Conservation (phyloP, 2,113 vertebrate species). For the Gambusia holbrooki region DNA sequence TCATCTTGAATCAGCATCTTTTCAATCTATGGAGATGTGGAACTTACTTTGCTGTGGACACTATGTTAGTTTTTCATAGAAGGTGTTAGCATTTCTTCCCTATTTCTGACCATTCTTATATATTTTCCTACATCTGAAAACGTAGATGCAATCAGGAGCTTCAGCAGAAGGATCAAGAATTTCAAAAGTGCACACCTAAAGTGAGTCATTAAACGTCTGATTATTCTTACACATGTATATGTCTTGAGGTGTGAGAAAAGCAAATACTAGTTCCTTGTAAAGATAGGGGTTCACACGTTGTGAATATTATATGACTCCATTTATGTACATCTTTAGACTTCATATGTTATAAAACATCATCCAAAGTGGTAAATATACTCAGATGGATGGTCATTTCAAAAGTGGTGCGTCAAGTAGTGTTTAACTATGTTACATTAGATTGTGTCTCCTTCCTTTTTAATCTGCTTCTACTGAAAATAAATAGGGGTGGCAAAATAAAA, state of each 20-base stretch:
- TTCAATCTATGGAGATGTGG: too few species aligned
- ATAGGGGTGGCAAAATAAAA: background rate
- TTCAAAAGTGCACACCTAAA: too few species aligned
- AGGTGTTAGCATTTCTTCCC: background rate
- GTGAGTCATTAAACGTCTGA: background rate
- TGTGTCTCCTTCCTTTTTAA: background rate
- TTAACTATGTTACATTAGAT: background rate
- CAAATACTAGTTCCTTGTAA: background rate
- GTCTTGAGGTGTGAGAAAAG: background rate
- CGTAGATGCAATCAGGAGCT: background rate
- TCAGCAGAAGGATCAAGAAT: background rate
- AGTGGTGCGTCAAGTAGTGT: background rate
- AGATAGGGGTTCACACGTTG: background rate
- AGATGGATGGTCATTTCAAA: background rate
- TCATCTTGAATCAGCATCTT: too few species aligned
- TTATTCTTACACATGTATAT: background rate
- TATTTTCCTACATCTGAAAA: background rate
- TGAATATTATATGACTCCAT: background rate
- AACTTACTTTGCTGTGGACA: too few species aligned
- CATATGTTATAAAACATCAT: background rate
- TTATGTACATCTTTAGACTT: background rate
- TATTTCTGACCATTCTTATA: background rate
- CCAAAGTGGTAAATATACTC: too few species aligned
- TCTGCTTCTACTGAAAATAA: background rate
- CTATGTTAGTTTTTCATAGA: background rate